Evolutionary conservation across 2,797 vertebrate genomes (phyloP).

Genomic region (Buphagus erythrorhynchus): DNA sequence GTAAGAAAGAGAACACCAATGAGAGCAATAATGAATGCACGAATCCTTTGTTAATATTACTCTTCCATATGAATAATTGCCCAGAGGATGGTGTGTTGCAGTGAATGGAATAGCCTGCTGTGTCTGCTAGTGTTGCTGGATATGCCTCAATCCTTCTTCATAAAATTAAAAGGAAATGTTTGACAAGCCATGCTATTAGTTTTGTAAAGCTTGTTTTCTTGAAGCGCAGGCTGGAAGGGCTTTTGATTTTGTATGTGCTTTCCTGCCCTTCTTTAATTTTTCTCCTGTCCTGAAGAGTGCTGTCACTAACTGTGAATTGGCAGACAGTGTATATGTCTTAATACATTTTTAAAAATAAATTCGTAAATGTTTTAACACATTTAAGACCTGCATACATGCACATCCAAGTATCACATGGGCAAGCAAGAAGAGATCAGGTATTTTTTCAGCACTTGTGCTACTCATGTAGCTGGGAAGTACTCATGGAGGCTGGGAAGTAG

Average conservation of each 20-base stretch:
- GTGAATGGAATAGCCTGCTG: neutral
- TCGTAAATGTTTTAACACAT: neutral
- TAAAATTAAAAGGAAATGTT: slow-evolving; percentile 2
- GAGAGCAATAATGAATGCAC: neutral
- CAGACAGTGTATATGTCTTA: neutral
- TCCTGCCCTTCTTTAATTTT: neutral
- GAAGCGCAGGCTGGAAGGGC: neutral
- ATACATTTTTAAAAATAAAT: neutral
- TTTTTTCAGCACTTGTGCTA: neutral
- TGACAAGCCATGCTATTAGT: neutral
- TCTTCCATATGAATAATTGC: neutral
- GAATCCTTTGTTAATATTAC: neutral
- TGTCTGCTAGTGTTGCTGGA: neutral
- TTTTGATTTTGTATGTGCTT: neutral
- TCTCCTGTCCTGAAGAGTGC: neutral
- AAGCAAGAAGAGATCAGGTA: neutral
- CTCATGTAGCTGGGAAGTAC: too few species aligned
- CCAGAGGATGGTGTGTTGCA: neutral
- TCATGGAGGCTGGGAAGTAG: neutral
- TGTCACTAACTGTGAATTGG: neutral
- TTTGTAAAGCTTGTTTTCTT: slow-evolving; percentile 8
- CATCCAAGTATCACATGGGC: neutral
- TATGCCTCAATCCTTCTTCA: neutral
- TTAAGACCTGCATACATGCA: neutral
- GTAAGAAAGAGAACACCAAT: neutral